These are phyloP conservation scores for Lepidocyrtinus sp. DNA, from an alignment of 2,888 invertebrate species.

Conservation along the genomic window DNA sequence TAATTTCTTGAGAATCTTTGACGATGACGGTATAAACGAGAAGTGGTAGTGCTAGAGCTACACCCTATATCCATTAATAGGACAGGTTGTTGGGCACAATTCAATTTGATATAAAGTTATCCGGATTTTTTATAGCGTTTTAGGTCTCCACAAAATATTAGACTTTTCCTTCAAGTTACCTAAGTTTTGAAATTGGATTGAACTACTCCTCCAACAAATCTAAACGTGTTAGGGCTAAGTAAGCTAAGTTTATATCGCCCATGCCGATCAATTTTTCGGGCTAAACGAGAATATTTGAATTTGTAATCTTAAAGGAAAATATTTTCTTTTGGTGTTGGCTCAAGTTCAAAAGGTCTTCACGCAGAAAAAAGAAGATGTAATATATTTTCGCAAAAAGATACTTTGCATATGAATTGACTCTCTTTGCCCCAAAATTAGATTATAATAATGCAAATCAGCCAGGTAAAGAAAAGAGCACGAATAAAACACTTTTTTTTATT, in stretches of 20 bases:
- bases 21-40: conserved; percentile 37
- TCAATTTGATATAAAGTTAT: conserved; percentile 4
- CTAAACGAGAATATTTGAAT: no score
- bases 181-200: not conserved
- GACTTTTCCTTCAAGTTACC: not conserved
- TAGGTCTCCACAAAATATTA: not conserved
- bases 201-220: conserved; percentile 7
- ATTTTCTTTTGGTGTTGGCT: not conserved
- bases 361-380: not conserved
- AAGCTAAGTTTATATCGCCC: not conserved
- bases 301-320: no score
- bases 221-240: no score
- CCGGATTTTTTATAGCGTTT: not conserved
- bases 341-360: conserved; percentile 6
- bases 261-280: not conserved
- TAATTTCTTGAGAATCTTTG: conserved; percentile 38
- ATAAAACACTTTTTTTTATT: not conserved
- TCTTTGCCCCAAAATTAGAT: conserved; percentile 6
- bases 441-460: no score
- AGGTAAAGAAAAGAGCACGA: not conserved
- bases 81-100: no score
- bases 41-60: conserved; percentile 44
- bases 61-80: conserved; percentile 61
- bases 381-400: not conserved
- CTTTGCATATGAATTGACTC: conserved; percentile 5